Percentiles rank a stretch among this genome's conserved stretches.
phyloP scores from a whole-genome alignment of 2,888 invertebrate genomes.

The Drosophila prostipennis region DNA sequence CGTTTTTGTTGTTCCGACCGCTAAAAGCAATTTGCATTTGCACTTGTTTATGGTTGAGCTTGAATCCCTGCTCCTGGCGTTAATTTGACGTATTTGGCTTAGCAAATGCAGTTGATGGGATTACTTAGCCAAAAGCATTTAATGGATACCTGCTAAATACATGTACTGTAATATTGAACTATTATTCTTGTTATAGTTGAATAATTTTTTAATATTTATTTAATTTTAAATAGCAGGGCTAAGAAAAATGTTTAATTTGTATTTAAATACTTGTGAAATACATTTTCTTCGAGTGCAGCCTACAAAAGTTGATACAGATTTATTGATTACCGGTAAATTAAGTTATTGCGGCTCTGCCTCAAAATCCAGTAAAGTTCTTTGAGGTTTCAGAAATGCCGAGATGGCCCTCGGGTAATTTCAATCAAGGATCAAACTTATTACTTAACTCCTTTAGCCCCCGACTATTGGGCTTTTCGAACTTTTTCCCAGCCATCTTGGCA shows the following conservation, averaged over 20 bases:
- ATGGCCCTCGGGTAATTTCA: conserved; percentile 8
- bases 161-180: not conserved
- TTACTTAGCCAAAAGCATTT: not conserved
- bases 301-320: too few relatives aligned
- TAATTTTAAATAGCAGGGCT: too few relatives aligned
- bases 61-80: not conserved
- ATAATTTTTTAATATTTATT: too few relatives aligned
- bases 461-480: not conserved
- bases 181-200: too few relatives aligned
- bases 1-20: conserved; percentile 16
- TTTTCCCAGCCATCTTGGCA: not conserved
- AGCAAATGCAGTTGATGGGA: conserved; percentile 21
- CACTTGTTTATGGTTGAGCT: conserved; percentile 23
- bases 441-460: conserved; percentile 12
- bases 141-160: not conserved
- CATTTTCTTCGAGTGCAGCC: not conserved
- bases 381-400: conserved; percentile 12
- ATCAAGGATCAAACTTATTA: conserved; percentile 35
- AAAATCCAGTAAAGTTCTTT: conserved; percentile 1
- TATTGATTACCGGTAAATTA: not conserved
- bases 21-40: conserved; percentile 50
- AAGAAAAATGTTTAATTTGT: too few relatives aligned
- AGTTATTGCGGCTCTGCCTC: not conserved
- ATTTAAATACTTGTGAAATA: not conserved
- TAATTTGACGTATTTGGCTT: conserved; percentile 22